Conservation (phyloP, 2,113 vertebrate genomes). For the Cyprinus carpio region DNA sequence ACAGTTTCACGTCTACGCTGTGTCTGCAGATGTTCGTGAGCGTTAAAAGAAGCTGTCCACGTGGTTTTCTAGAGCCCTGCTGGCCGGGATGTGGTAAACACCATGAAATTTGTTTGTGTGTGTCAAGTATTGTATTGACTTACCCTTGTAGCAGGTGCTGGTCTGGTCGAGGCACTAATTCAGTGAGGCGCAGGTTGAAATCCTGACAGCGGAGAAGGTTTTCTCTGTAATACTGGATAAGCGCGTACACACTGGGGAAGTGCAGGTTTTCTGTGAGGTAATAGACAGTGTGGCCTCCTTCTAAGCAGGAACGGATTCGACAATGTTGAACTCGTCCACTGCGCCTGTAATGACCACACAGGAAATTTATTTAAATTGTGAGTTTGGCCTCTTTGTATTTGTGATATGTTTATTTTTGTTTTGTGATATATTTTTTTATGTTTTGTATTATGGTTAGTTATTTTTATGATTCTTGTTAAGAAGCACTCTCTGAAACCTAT, state of each 20-base stretch:
- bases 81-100: not conserved
- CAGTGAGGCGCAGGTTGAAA: conserved; percentile 90
- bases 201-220: conserved; percentile 87
- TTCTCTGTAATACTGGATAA: conserved; percentile 92
- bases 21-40: not conserved
- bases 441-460: no score
- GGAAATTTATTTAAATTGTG: not conserved
- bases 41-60: not conserved
- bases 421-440: no score
- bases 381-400: not conserved
- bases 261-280: conserved; percentile 90
- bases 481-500: not conserved
- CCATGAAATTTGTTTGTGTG: not conserved
- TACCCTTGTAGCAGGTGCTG: conserved; percentile 86
- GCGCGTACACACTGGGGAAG: conserved; percentile 84
- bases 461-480: not conserved
- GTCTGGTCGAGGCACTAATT: conserved; percentile 84
- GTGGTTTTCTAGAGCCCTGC: not conserved
- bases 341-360: conserved; percentile 75
- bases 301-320: conserved; percentile 82
- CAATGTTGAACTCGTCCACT: conserved; percentile 92
- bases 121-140: conserved; percentile 54
- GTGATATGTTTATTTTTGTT: no score
- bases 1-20: conserved; percentile 5
- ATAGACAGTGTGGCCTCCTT: conserved; percentile 77